phyloP scores from a whole-genome alignment of 2,797 vertebrate species.

The Lacerta agilis region DNA sequence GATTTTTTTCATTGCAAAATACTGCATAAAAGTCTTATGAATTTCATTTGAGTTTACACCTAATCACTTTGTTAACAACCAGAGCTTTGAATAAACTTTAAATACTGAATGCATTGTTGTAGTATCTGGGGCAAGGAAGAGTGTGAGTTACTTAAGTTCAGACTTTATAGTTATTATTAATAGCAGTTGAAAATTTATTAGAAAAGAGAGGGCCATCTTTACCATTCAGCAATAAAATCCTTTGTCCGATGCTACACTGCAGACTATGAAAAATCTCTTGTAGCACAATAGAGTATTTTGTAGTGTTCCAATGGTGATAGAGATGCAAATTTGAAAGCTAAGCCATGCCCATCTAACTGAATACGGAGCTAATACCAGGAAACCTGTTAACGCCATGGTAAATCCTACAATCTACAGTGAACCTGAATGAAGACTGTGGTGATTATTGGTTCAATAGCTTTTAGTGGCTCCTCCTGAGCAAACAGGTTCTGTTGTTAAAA shows the following conservation, averaged over 20 bases:
- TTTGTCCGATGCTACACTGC: not conserved
- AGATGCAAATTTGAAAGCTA: not conserved
- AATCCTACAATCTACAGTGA: not conserved
- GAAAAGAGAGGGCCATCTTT: not conserved
- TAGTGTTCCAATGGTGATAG: not conserved
- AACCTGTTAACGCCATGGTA: not conserved
- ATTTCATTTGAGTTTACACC: not conserved
- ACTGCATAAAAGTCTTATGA: not conserved
- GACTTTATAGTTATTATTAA: not conserved
- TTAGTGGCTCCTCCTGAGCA: conserved; percentile 29
- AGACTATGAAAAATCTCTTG: not conserved
- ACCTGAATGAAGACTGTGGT: not conserved
- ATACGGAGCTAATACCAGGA: not conserved
- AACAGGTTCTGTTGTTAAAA: conserved; percentile 27
- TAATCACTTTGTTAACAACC: not conserved
- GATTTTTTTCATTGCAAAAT: not conserved
- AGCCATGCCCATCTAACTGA: not conserved
- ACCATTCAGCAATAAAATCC: not conserved
- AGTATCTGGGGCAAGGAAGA: not conserved
- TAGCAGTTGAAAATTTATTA: not conserved
- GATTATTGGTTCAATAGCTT: conserved; percentile 51
- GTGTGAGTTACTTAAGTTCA: not conserved
- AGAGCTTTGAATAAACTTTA: not conserved
- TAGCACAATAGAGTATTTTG: too few relatives aligned
- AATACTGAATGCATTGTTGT: not conserved